Evolutionary conservation across 2,113 vertebrate species (phyloP).

Genomic region (Laterallus jamaicensis): DNA sequence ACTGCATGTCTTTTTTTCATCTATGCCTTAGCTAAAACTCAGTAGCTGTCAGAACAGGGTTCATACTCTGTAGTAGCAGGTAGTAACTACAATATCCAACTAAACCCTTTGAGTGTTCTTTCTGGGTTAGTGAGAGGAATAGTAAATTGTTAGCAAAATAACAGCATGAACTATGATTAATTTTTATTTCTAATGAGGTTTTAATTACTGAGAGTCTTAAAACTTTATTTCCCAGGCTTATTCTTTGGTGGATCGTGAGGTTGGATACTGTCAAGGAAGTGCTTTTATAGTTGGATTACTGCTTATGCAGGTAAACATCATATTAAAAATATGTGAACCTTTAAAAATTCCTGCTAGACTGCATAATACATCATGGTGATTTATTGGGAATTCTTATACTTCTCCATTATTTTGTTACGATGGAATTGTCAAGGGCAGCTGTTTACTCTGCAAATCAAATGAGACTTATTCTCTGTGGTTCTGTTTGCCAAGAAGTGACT

Average conservation of each 20-base stretch:
- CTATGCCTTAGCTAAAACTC: background rate
- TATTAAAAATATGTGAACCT: background rate
- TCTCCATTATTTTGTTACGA: background rate
- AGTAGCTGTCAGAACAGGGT: background rate
- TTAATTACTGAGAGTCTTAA: constrained; percentile 3
- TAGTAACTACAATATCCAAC: background rate
- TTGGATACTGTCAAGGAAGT: constrained; percentile 98
- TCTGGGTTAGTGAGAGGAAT: background rate
- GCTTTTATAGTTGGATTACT: constrained; percentile 98
- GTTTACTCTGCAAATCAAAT: background rate
- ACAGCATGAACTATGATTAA: background rate
- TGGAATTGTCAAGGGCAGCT: background rate
- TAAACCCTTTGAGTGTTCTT: background rate
- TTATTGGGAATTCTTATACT: background rate
- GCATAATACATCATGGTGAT: background rate
- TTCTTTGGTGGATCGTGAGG: constrained; percentile 97
- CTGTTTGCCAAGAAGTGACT: background rate
- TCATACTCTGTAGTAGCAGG: background rate
- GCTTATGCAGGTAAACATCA: constrained; percentile 93
- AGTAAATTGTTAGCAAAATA: background rate
- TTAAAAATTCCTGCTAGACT: background rate
- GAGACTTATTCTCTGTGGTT: background rate
- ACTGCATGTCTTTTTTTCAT: background rate
- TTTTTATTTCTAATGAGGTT: background rate
- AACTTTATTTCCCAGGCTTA: constrained; percentile 86